Conservation (phyloP, 2,888 invertebrate genomes). For the Heliconius charithonia region DNA sequence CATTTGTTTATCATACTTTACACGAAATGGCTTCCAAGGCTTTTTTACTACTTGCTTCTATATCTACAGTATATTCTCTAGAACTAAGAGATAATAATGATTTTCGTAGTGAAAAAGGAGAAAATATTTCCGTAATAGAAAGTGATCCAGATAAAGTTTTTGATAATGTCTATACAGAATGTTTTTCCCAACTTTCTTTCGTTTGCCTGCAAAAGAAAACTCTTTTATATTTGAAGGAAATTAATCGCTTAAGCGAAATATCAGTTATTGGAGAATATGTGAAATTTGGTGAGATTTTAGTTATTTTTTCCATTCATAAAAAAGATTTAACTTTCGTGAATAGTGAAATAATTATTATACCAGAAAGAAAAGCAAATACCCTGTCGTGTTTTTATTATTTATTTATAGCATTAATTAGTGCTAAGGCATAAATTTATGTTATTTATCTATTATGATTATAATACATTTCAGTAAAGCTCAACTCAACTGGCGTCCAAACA, state of each 20-base stretch:
- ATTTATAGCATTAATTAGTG: too few relatives aligned
- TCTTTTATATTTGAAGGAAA: conserved; percentile 80
- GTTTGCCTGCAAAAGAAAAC: conserved; percentile 84
- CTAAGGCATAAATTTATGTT: too few relatives aligned
- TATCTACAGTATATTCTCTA: conserved; percentile 52
- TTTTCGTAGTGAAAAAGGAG: conserved; percentile 44
- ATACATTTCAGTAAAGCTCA: conserved; percentile 62
- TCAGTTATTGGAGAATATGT: conserved; percentile 82
- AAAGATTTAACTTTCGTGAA: too few relatives aligned
- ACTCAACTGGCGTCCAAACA: conserved; percentile 52
- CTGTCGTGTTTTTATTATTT: too few relatives aligned
- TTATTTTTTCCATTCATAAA: too few relatives aligned
- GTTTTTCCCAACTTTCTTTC: conserved; percentile 82
- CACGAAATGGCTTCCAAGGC: conserved; percentile 59
- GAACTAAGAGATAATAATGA: conserved; percentile 47
- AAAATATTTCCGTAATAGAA: conserved; percentile 35
- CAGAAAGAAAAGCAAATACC: too few relatives aligned
- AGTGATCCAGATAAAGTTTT: conserved; percentile 67
- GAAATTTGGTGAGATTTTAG: conserved; percentile 74
- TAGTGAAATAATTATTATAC: too few relatives aligned
- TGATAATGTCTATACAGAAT: conserved; percentile 81
- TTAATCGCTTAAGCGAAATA: conserved; percentile 81
- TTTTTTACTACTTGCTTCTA: conserved; percentile 52
- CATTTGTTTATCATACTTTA: conserved; percentile 59
- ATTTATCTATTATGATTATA: conserved; percentile 29